Conservation (phyloP, 1,140 invertebrate species). For the Sinella curviseta region DNA sequence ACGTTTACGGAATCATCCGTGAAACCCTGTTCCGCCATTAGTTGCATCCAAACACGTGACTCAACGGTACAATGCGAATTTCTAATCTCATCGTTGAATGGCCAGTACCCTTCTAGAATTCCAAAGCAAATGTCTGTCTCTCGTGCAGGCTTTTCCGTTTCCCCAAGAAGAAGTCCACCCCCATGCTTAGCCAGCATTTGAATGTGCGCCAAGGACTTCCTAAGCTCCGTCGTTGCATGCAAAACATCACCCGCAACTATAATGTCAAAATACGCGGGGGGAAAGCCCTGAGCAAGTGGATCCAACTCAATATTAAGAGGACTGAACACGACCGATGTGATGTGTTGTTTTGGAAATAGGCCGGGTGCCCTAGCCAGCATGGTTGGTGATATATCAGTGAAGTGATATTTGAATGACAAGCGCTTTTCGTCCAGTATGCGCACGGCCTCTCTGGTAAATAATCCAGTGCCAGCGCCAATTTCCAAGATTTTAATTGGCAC, state of each 20-base stretch:
- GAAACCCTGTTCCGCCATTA: not conserved
- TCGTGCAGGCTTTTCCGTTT: not conserved
- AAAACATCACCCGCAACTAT: conserved; percentile 11
- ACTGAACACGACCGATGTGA: not conserved
- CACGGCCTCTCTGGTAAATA: not conserved
- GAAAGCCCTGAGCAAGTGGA: conserved; percentile 25
- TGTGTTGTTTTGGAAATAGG: too few relatives aligned
- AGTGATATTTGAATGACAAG: not conserved
- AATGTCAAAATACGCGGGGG: conserved; percentile 15
- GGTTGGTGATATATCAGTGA: conserved; percentile 29
- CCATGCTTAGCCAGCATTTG: not conserved
- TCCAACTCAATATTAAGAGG: conserved; percentile 20
- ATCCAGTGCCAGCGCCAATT: not conserved
- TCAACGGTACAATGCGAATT: not conserved
- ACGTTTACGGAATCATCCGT: too few relatives aligned
- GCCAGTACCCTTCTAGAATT: not conserved
- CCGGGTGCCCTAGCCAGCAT: not conserved
- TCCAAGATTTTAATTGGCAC: not conserved
- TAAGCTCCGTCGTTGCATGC: too few relatives aligned
- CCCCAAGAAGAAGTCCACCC: not conserved
- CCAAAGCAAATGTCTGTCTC: too few relatives aligned
- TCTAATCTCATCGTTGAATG: not conserved
- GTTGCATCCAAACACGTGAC: not conserved
- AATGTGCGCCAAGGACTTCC: not conserved
- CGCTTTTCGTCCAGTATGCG: not conserved